Conservation (phyloP, 2,113 vertebrate genomes). For the Dasyornis broadbenti region DNA sequence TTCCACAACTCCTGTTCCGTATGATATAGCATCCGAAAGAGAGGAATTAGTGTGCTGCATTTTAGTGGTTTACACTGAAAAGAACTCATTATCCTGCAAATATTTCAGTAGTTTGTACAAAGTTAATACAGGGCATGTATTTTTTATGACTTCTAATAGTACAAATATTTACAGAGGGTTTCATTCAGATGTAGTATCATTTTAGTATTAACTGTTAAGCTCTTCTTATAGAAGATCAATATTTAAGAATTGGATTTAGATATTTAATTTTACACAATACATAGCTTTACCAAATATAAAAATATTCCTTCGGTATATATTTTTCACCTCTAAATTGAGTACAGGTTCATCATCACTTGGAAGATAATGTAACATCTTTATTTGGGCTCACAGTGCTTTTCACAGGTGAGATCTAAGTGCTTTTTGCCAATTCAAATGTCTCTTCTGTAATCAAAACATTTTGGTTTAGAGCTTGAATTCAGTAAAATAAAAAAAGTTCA, state of each 20-base stretch:
- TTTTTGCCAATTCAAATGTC: neutral
- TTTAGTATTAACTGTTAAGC: conserved; percentile 13
- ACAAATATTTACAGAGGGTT: neutral
- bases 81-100: neutral
- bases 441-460: neutral
- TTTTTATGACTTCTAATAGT: conserved; percentile 22
- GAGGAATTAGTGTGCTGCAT: neutral
- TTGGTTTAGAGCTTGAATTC: neutral
- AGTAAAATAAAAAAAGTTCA: neutral
- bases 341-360: neutral
- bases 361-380: neutral
- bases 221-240: neutral
- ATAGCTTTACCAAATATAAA: neutral
- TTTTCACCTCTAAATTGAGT: conserved; percentile 9
- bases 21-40: neutral
- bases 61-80: neutral
- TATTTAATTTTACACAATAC: conserved; percentile 11
- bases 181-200: neutral
- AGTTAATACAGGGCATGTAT: conserved; percentile 15
- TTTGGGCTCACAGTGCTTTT: neutral
- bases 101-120: conserved; percentile 12
- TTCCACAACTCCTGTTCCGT: neutral
- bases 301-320: neutral
- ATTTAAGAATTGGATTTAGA: conserved; percentile 23
- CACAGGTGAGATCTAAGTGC: neutral